Conservation (phyloP, 2,888 invertebrate genomes). For the Branchinecta sandiegonensis region DNA sequence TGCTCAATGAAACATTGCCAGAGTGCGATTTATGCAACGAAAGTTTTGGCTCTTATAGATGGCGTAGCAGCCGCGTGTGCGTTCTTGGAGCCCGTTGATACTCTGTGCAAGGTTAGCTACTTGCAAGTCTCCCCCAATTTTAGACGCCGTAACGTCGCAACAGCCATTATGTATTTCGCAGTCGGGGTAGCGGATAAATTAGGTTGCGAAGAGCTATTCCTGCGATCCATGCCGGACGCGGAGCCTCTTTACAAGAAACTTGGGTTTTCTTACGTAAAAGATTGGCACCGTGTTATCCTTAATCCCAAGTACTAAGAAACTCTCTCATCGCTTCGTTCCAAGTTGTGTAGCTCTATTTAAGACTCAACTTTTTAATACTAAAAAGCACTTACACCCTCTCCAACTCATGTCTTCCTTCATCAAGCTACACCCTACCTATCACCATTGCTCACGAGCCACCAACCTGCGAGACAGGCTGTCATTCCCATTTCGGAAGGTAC, state of each 20-base stretch:
- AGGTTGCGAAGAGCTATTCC: constrained; percentile 2
- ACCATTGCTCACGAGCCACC: too few relatives aligned
- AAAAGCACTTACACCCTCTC: too few relatives aligned
- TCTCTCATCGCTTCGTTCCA: too few relatives aligned
- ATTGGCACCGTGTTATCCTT: constrained; percentile 4
- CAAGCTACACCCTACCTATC: too few relatives aligned
- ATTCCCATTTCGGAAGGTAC: too few relatives aligned
- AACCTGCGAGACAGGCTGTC: too few relatives aligned
- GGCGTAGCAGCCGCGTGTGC: background rate
- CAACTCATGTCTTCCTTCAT: too few relatives aligned
- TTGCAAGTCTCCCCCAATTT: constrained; percentile 8
- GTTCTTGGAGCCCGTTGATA: background rate
- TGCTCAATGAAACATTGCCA: constrained; percentile 1
- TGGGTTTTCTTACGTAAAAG: constrained; percentile 5
- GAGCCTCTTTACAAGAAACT: constrained; percentile 8
- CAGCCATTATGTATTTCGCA: constrained; percentile 3
- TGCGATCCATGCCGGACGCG: background rate
- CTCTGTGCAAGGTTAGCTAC: constrained; percentile 12
- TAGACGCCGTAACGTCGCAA: constrained; percentile 5
- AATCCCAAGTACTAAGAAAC: background rate
- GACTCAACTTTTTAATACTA: too few relatives aligned
- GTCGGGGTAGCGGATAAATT: background rate
- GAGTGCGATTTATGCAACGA: background rate
- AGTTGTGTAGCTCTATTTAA: too few relatives aligned
- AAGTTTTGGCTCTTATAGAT: background rate